Evolutionary conservation across 2,797 vertebrate genomes (phyloP), one percentile per base, ranked within the genome.

Genomic region (Benthosema pterotum): DNA sequence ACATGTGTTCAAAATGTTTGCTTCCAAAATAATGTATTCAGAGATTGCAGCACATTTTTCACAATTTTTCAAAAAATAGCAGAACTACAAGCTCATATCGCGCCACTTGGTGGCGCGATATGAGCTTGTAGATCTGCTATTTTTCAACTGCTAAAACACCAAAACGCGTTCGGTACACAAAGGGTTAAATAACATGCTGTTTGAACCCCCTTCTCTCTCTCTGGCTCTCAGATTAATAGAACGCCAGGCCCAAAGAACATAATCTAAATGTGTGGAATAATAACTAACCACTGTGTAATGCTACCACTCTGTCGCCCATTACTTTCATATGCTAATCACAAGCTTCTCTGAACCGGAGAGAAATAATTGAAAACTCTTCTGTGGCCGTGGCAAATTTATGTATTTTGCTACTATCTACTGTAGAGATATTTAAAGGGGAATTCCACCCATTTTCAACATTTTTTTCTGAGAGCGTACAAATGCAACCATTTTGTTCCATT

Each of bases 201-300:
- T 52, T 65, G 57, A 69, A 43, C 61, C 54, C 55, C 19, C 11
- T n/a, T 25, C 52, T 19, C 54, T 57, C 19, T 14, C 15, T 25
- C 52, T 19, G 9, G 5, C 16, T 45, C 47, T 47, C 13, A 28
- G 65, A 70, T 61, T 25, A 61, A 63, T 51, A 54, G 16, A 49
- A 48, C 1, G 65, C 3, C 57, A 42, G 13, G 13, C 53, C 25
- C 42, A 52, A n/a, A 56, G 60, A 53, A 4, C 14, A 46, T 53
- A 16, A 57, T 49, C 42, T 49, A 52, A 51, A 63, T 49, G 43
- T 50, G n/a, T 11, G n/a, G 7, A 51, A 13, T 1, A 51, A 13
- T 1, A 14, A 17, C 45, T 68, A 53, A 72, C 18, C 45, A 69
- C 46, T 42, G 25, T 52, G 57, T 47, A 62, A 64, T 32, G 63